A percentile compares a stretch with the other conserved stretches of the same genome.
These are phyloP conservation scores for Patagioenas fasciata DNA, from an alignment of 2,113 vertebrate genomes.

Conservation along the genomic window DNA sequence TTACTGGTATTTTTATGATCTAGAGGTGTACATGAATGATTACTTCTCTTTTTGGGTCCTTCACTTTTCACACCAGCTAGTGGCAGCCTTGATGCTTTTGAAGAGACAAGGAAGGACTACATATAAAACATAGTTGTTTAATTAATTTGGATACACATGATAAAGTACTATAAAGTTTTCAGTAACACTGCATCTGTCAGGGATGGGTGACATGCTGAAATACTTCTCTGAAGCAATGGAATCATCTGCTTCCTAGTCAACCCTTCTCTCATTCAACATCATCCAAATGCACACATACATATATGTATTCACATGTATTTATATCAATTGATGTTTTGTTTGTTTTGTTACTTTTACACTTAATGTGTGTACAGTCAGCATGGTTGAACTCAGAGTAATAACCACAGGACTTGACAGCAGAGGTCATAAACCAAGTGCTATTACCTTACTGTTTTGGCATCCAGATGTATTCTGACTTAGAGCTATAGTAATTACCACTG, in stretches of 20 bases:
- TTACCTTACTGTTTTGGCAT: background rate
- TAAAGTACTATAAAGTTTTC: background rate
- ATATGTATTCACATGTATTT: background rate
- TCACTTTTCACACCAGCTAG: background rate
- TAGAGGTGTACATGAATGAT: rapidly evolving
- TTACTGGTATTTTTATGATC: background rate
- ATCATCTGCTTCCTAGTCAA: background rate
- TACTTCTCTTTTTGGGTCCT: background rate
- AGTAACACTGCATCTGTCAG: background rate
- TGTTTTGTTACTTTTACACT: background rate
- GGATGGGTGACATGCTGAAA: background rate
- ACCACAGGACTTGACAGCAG: background rate
- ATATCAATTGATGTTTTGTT: background rate
- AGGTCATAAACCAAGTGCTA: background rate
- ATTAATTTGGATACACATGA: background rate
- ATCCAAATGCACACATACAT: background rate
- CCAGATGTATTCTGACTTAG: background rate
- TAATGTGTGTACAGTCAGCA: background rate
- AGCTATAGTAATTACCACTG: background rate
- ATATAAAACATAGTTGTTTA: background rate
- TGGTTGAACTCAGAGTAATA: background rate
- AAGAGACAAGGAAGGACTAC: background rate
- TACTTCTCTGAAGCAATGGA: background rate
- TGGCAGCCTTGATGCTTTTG: background rate
- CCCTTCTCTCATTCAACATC: background rate